These are phyloP conservation scores for Bufo gargarizans DNA, from an alignment of 2,113 vertebrate species.

Conservation along the genomic window DNA sequence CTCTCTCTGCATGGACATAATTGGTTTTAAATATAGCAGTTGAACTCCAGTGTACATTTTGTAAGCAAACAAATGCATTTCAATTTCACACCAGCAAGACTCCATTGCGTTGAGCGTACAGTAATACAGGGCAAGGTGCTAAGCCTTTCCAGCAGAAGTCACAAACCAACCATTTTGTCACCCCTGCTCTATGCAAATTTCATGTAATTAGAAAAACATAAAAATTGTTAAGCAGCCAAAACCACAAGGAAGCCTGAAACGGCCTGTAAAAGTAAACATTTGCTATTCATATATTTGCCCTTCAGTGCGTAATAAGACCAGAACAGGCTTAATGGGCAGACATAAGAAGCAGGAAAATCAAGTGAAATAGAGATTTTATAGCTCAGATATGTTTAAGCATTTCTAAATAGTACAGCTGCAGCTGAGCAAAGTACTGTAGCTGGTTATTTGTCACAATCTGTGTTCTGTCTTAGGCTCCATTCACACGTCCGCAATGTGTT, in stretches of 20 bases:
- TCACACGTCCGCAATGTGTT: too few relatives aligned
- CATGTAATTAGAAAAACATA: constrained; percentile 31
- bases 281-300: constrained; percentile 7
- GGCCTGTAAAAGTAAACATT: constrained; percentile 29
- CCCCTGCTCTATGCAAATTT: constrained; percentile 41
- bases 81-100: constrained; percentile 51
- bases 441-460: too few relatives aligned
- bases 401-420: too few relatives aligned
- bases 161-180: constrained; percentile 26
- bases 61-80: constrained; percentile 53
- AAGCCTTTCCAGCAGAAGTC: constrained; percentile 13
- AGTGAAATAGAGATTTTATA: not conserved
- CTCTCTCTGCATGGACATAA: constrained; percentile 50
- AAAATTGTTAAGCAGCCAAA: constrained; percentile 14
- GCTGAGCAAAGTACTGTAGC: too few relatives aligned
- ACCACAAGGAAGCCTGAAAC: not conserved
- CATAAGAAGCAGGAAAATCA: not conserved
- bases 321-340: not conserved
- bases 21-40: constrained; percentile 56
- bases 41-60: constrained; percentile 52
- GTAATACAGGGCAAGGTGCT: constrained; percentile 30
- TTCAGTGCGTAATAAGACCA: not conserved
- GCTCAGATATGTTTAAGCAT: not conserved
- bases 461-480: too few relatives aligned
- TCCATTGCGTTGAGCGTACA: constrained; percentile 16